These are phyloP conservation scores for Lanius collurio DNA, from an alignment of 2,113 vertebrate species.

Conservation along the genomic window DNA sequence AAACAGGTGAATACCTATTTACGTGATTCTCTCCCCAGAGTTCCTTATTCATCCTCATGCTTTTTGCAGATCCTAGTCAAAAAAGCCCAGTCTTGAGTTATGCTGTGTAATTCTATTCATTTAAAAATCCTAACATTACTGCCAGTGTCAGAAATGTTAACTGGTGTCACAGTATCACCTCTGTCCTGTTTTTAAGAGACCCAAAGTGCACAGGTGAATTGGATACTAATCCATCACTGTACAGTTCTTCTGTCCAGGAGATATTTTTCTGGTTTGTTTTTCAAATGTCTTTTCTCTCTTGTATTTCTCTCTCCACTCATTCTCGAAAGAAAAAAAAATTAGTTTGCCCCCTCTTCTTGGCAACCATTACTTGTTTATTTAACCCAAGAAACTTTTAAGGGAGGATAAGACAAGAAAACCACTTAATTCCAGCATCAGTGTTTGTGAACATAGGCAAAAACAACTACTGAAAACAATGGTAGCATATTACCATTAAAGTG, in stretches of 20 bases:
- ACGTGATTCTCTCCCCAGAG: neutral
- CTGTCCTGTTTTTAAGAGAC: neutral
- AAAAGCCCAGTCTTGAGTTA: neutral
- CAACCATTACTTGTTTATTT: neutral
- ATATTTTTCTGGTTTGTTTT: neutral
- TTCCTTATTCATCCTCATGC: neutral
- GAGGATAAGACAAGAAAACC: neutral
- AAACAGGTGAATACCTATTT: neutral
- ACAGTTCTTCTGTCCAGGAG: neutral
- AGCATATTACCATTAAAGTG: neutral
- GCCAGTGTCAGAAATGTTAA: neutral
- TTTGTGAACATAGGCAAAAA: neutral
- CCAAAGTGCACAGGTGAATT: neutral
- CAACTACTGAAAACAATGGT: neutral
- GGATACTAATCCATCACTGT: neutral
- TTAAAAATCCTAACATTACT: neutral
- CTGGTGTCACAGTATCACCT: neutral
- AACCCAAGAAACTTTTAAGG: neutral
- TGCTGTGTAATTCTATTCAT: neutral
- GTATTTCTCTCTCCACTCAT: neutral
- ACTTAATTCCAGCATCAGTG: neutral
- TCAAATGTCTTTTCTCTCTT: neutral
- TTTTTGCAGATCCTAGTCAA: neutral
- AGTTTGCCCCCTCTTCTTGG: neutral
- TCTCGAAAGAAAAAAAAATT: neutral